A percentile compares a stretch with the other conserved stretches of the same genome.
These are phyloP conservation scores for Xestia c-nigrum DNA, from an alignment of 2,888 invertebrate species.

Conservation along the genomic window DNA sequence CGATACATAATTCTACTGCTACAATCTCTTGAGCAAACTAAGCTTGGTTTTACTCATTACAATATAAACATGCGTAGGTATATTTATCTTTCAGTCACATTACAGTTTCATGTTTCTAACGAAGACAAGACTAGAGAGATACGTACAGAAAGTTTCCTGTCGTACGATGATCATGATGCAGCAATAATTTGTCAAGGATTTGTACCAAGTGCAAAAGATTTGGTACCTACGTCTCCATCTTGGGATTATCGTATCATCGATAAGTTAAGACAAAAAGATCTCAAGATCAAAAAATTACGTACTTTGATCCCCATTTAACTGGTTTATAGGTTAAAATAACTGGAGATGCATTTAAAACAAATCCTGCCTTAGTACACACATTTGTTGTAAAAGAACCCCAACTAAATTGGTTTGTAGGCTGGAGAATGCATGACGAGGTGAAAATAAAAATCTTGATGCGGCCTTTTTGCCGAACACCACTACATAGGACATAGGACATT, in stretches of 20 bases:
- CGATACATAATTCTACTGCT: background rate
- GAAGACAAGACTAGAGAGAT: background rate
- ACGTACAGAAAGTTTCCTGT: conserved; percentile 30
- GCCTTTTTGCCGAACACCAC: too few species aligned
- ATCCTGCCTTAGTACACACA: too few species aligned
- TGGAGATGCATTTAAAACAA: too few species aligned
- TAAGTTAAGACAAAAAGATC: background rate
- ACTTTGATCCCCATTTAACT: too few species aligned
- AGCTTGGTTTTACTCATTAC: background rate
- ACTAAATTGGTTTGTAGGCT: too few species aligned
- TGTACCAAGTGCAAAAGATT: background rate
- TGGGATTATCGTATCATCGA: background rate
- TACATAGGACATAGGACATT: too few species aligned
- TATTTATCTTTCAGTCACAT: conserved; percentile 25
- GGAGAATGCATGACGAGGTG: too few species aligned
- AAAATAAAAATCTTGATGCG: too few species aligned
- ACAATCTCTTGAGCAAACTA: background rate
- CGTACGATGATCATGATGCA: background rate
- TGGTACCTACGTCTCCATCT: background rate
- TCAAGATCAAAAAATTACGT: too few species aligned
- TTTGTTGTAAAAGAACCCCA: too few species aligned
- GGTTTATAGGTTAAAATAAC: too few species aligned
- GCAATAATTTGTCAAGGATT: background rate
- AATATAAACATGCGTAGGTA: background rate
- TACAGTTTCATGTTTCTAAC: background rate